Conservation (phyloP, 1,140 invertebrate species). For the Bradynema listronoti region DNA sequence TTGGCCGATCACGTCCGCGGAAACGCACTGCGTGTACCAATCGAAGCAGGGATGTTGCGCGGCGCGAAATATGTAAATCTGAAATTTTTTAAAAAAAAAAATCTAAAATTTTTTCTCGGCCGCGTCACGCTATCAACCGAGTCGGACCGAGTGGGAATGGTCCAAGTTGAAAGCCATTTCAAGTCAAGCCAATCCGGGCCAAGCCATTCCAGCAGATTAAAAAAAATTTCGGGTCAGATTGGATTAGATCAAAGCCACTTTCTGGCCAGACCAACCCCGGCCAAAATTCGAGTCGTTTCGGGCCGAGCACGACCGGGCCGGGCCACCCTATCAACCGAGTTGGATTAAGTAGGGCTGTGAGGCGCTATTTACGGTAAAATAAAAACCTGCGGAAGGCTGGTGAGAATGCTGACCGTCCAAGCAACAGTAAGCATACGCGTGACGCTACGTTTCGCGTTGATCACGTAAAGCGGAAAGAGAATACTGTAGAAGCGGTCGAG, state of each 20-base stretch:
- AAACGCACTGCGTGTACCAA: conserved; percentile 59
- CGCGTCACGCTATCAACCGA: neutral
- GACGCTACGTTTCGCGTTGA: conserved; percentile 49
- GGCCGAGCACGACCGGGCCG: too few relatives aligned
- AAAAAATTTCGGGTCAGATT: neutral
- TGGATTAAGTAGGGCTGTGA: too few relatives aligned
- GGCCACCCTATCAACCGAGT: neutral
- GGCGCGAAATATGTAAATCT: conserved; percentile 61
- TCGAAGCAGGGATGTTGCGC: conserved; percentile 58
- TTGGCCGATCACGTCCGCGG: conserved; percentile 48
- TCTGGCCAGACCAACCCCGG: too few relatives aligned
- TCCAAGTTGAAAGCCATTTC: conserved; percentile 38
- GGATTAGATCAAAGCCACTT: neutral
- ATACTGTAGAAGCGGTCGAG: conserved; percentile 56
- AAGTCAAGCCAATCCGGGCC: too few relatives aligned
- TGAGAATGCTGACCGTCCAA: conserved; percentile 71
- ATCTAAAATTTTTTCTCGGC: neutral
- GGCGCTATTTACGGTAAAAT: too few relatives aligned
- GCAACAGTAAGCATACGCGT: conserved; percentile 67
- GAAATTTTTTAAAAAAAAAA: too few relatives aligned
- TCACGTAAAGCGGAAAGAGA: conserved; percentile 52
- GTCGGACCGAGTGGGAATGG: conserved; percentile 64
- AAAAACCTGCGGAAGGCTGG: conserved; percentile 71
- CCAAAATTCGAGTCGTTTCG: too few relatives aligned
- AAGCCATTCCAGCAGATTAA: too few relatives aligned